Base-by-base conservation (phyloP, 2,113 vertebrate genomes). In the Saccopteryx bilineata region DNA sequence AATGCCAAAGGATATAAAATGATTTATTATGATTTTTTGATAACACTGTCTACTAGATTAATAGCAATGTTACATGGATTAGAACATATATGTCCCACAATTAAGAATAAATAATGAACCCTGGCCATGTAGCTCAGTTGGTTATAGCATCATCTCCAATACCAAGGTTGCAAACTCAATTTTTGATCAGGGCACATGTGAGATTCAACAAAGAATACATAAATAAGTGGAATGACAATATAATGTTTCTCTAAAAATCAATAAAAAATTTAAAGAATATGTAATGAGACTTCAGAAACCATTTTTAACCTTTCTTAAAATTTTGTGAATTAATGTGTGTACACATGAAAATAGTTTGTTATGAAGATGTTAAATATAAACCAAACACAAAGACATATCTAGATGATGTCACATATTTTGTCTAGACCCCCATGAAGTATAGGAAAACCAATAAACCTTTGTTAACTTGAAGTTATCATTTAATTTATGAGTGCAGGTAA, bases 341-440 rank as follows among this genome's bases (percentile, higher is more conserved):
- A 17, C 28, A 52, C 33, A 8, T 91, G 74, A 66, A 52, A 21
- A 39, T 23, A 60, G 28, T 58, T 72, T 61, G 9, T 71, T 75
- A 56, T 75, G 28, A 85, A 92, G 65, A 88, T 17, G 26, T 61
- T 80, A 90, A 96, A 84, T 84, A 60, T 46, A 96, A 72, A 48
- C 9, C 28, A 75, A 93, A 39, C 31, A 75, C 3, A 56, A 24
- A 68, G 17, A 66, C 23, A 14, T 54, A 18, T 19, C 15, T 56
- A 72, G n/a, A 85, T 31, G 48, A 79, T 61, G n/a, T 80, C 4
- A 61, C 89, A 48, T 56, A 56, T 68, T 93, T 96, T 75, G 50
- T 69, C 33, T 75, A 90, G 85, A 33, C 48, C 8, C 46, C n/a
- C 23, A 12, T 86, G 39, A 92, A 81, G 18, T 85, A 39, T 80